Evolutionary conservation across 2,797 vertebrate species (phyloP).

Genomic region (Pseudochirops corinnae): DNA sequence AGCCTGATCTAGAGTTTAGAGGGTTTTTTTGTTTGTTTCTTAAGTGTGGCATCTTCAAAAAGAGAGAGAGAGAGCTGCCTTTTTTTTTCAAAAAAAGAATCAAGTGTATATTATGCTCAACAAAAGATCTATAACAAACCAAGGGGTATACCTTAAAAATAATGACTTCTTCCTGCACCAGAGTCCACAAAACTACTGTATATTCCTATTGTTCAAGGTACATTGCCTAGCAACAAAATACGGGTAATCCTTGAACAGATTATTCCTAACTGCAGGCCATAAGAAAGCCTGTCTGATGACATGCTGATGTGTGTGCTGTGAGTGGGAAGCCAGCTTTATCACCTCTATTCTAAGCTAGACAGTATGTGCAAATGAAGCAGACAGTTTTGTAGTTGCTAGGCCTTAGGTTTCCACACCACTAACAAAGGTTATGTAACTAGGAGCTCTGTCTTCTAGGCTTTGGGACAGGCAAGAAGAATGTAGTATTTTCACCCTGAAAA

Average conservation of each 20-base stretch:
- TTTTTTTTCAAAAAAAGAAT: neutral
- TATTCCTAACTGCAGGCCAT: neutral
- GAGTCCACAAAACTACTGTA: neutral
- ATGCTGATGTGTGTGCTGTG: neutral
- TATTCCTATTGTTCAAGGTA: neutral
- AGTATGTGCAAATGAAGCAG: neutral
- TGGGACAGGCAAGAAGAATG: neutral
- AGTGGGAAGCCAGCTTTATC: neutral
- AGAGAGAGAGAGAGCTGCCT: neutral
- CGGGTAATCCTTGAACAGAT: slow-evolving; percentile 23
- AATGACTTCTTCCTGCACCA: slow-evolving; percentile 19
- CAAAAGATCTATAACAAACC: slow-evolving; percentile 17
- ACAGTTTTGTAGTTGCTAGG: neutral
- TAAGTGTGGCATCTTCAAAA: neutral
- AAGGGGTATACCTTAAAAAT: slow-evolving; percentile 22
- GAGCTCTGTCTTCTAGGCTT: neutral
- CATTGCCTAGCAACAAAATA: slow-evolving; percentile 15
- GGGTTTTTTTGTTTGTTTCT: neutral
- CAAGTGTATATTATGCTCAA: neutral
- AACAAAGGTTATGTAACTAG: neutral
- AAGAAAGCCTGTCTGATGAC: neutral
- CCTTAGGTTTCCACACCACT: neutral
- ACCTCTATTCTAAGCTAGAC: neutral
- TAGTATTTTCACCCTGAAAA: neutral
- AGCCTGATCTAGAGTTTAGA: neutral